These are phyloP conservation scores for Liposcelis brunnea DNA, from an alignment of 2,888 invertebrate genomes.

Conservation along the genomic window DNA sequence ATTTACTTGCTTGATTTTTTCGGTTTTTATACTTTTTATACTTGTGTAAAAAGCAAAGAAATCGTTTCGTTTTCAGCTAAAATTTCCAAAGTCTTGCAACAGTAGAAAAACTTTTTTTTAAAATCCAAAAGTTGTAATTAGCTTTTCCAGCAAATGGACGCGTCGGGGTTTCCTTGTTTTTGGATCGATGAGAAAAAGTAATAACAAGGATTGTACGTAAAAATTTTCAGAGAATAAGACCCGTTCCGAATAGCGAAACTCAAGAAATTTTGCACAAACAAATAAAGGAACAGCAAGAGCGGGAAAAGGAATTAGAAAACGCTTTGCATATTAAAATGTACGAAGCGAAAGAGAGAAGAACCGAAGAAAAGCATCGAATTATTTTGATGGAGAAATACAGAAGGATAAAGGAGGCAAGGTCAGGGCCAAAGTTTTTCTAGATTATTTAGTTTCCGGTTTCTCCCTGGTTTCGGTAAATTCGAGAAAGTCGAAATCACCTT, in stretches of 20 bases:
- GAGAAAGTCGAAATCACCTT: too few relatives aligned
- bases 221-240: not conserved
- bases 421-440: too few relatives aligned
- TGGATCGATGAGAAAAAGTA: not conserved
- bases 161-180: not conserved
- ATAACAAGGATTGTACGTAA: not conserved
- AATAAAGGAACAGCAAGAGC: not conserved
- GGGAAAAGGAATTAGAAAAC: not conserved
- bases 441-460: too few relatives aligned
- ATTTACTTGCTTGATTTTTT: too few relatives aligned
- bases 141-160: too few relatives aligned
- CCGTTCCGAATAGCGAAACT: not conserved
- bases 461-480: too few relatives aligned
- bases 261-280: not conserved
- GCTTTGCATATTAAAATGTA: not conserved
- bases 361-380: not conserved
- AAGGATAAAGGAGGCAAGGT: not conserved
- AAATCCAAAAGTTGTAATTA: too few relatives aligned
- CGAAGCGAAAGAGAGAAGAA: not conserved
- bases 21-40: too few relatives aligned
- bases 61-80: too few relatives aligned
- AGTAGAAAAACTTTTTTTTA: too few relatives aligned
- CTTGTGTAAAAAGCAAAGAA: too few relatives aligned
- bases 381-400: not conserved
- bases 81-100: too few relatives aligned